Percentiles rank a stretch among this genome's conserved stretches.
Conservation (phyloP, 2,888 invertebrate species). For the Tenthredo amoena region DNA sequence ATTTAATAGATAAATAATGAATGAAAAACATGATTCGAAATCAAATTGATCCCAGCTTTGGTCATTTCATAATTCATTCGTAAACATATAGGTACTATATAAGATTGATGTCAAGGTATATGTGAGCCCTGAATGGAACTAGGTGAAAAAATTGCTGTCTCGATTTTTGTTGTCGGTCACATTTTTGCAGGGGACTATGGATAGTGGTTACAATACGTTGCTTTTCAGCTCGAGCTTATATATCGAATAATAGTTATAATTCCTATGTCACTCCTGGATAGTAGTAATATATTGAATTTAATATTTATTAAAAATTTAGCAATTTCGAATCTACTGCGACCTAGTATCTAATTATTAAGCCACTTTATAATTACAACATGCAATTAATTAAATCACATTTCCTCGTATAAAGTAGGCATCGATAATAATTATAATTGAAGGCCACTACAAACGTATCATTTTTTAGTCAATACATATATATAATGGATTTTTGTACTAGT, state of each 20-base stretch:
- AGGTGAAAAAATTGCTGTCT: not conserved
- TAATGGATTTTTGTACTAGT: constrained; percentile 6
- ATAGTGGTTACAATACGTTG: not conserved
- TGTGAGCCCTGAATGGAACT: not conserved
- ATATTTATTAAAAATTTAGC: not conserved
- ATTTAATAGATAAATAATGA: not conserved
- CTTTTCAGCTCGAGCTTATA: not conserved
- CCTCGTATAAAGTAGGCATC: not conserved
- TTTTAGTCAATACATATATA: constrained; percentile 6
- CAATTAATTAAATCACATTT: constrained; percentile 2
- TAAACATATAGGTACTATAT: not conserved
- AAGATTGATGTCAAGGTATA: not conserved
- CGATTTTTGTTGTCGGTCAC: not conserved
- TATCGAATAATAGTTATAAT: not conserved
- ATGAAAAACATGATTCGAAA: not conserved
- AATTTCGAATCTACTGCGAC: not conserved
- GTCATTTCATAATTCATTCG: not conserved
- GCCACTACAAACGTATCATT: constrained; percentile 44
- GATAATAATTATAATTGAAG: constrained; percentile 25
- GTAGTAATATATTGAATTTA: not conserved
- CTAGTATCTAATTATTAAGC: constrained; percentile 18
- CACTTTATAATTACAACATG: constrained; percentile 12
- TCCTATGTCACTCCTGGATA: not conserved
- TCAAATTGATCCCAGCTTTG: not conserved
- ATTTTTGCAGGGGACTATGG: not conserved